Base-by-base conservation (phyloP, 2,888 invertebrate genomes). In the Lumbricus terrestris region DNA sequence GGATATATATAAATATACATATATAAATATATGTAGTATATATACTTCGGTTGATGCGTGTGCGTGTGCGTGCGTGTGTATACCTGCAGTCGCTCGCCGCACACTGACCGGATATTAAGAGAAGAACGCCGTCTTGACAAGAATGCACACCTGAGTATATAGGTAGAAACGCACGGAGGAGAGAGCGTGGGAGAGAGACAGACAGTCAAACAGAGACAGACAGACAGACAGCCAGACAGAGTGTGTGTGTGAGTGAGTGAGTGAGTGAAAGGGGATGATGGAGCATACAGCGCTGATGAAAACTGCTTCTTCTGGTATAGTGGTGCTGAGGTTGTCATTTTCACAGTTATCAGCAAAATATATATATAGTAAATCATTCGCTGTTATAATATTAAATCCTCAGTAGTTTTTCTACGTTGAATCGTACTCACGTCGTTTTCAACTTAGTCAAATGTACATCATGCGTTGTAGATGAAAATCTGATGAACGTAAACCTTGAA, bases 121-220 rank as follows among this genome's bases (percentile, higher is more conserved):
- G 85, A 37, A 37, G 85, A 85, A 85, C 85, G 37, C 85, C 23
- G 85, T 37, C 85, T 85, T 37, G 85, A 37, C 34, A 85, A 85
- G 85, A 85, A 85, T 85, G 85, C 85, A 85, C 85, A 85, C 85
- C 85, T 85, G 85, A 85, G 35, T 82, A 40, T 40, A 40, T 69
- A 69, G 69, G 69, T n/a, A 69, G 13, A 69, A 69, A n/a, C 69
- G 69, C 29, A n/a, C 69, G 69, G 23, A 54, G 54, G 54, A 54
- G 54, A 29, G 47, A 47, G 18, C 47, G 47, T 16, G 11, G 15
- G 47, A 8, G 40, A n/a, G n/a, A n/a, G n/a, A n/a, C n/a, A n/a
- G n/a, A n/a, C n/a, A n/a, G n/a, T n/a, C n/a, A n/a, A n/a, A n/a
- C n/a, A n/a, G n/a, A n/a, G n/a, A n/a, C n/a, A n/a, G n/a, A n/a